These are phyloP conservation scores for Riparia riparia DNA, from an alignment of 2,113 vertebrate species.

Conservation along the genomic window DNA sequence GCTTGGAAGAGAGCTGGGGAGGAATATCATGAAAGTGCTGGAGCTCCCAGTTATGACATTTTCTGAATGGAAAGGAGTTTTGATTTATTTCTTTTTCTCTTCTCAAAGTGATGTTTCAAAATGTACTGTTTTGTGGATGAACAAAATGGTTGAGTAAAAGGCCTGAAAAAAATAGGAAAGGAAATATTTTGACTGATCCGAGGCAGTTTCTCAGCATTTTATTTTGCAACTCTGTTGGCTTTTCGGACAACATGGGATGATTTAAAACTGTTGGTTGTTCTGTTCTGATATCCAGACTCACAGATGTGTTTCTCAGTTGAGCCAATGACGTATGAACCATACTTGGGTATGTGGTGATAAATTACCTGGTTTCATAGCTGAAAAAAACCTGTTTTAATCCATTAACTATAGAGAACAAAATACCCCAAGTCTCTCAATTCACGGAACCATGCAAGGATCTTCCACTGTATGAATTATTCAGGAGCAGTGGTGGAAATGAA, in stretches of 20 bases:
- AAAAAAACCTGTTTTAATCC: slow-evolving; percentile 41
- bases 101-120: slow-evolving; percentile 36
- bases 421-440: slow-evolving; percentile 23
- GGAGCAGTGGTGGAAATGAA: slow-evolving; percentile 33
- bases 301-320: slow-evolving; percentile 25
- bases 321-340: slow-evolving; percentile 8
- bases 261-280: slow-evolving; percentile 7
- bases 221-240: slow-evolving; percentile 24
- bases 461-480: slow-evolving; percentile 65
- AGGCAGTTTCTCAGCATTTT: not conserved
- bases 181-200: slow-evolving; percentile 2
- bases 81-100: slow-evolving; percentile 28
- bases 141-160: not conserved
- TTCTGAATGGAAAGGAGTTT: slow-evolving; percentile 34
- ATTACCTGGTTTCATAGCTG: slow-evolving; percentile 46
- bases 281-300: not conserved
- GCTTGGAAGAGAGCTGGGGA: slow-evolving; percentile 14
- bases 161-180: not conserved
- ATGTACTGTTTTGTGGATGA: not conserved
- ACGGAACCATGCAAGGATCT: slow-evolving; percentile 22
- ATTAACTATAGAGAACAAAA: slow-evolving; percentile 55
- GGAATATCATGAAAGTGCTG: slow-evolving; percentile 12
- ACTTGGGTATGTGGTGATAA: slow-evolving; percentile 39
- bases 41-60: slow-evolving; percentile 28
- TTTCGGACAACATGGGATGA: not conserved